phyloP scores from a whole-genome alignment of 2,797 vertebrate species.

The Microhierax caerulescens region DNA sequence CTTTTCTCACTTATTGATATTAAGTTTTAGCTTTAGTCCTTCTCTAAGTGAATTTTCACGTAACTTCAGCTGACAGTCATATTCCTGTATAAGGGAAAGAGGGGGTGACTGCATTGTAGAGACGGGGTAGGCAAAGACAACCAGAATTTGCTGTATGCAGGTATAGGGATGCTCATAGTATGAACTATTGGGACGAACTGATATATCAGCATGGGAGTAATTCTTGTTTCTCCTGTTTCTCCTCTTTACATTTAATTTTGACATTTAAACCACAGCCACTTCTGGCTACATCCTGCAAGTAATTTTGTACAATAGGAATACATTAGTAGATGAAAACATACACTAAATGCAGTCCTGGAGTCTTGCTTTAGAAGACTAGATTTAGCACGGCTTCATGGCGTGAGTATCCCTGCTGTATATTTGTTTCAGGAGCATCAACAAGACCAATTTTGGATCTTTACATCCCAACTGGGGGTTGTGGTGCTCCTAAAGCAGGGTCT shows the following conservation, averaged over 20 bases:
- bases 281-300: not conserved
- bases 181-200: not conserved
- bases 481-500: not conserved
- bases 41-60: not conserved
- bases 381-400: not conserved
- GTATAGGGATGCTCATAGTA: not conserved
- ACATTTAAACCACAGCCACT: not conserved
- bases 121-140: not conserved
- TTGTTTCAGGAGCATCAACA: not conserved
- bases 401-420: not conserved
- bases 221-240: not conserved
- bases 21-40: not conserved
- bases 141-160: not conserved
- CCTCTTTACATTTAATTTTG: not conserved
- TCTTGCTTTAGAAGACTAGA: not conserved
- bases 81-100: not conserved
- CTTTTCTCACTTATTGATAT: not conserved
- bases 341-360: not conserved
- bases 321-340: not conserved
- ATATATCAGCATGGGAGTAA: not conserved
- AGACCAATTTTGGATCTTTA: not conserved
- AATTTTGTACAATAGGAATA: not conserved
- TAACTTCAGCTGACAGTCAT: not conserved
- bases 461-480: not conserved
- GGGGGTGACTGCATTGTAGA: not conserved